phyloP scores from a whole-genome alignment of 2,888 invertebrate genomes.

The Catocala fraxini region DNA sequence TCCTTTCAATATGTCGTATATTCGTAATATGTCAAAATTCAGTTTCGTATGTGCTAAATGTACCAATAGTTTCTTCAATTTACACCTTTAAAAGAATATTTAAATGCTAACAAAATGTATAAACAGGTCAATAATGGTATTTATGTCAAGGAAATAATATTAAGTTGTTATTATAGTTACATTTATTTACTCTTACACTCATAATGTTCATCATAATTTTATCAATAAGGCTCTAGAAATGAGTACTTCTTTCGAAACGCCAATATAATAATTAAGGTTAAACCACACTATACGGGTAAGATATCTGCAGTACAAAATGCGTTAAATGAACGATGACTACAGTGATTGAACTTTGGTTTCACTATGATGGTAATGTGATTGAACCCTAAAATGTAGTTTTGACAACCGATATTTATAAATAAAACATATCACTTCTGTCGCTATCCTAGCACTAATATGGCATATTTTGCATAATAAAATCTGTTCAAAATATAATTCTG shows the following conservation, averaged over 20 bases:
- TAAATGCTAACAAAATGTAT: slow-evolving; percentile 21
- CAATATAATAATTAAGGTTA: neutral
- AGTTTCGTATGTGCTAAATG: slow-evolving; percentile 11
- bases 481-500: too few species aligned
- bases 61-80: slow-evolving; percentile 6
- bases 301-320: neutral
- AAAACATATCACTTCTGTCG: neutral
- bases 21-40: too few species aligned
- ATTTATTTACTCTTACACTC: neutral
- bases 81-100: slow-evolving; percentile 1
- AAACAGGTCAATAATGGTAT: slow-evolving; percentile 19
- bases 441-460: too few species aligned
- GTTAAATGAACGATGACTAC: slow-evolving; percentile 16
- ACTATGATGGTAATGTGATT: slow-evolving; percentile 17
- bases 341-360: slow-evolving; percentile 33
- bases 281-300: neutral
- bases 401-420: neutral
- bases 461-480: too few species aligned
- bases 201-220: neutral
- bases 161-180: neutral
- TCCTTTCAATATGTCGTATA: too few species aligned
- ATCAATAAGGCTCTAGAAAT: neutral
- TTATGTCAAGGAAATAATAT: slow-evolving; percentile 26
- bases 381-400: neutral
- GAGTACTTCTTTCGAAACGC: neutral